Conservation (phyloP, 2,888 invertebrate genomes). For the Nemurella pictetii region DNA sequence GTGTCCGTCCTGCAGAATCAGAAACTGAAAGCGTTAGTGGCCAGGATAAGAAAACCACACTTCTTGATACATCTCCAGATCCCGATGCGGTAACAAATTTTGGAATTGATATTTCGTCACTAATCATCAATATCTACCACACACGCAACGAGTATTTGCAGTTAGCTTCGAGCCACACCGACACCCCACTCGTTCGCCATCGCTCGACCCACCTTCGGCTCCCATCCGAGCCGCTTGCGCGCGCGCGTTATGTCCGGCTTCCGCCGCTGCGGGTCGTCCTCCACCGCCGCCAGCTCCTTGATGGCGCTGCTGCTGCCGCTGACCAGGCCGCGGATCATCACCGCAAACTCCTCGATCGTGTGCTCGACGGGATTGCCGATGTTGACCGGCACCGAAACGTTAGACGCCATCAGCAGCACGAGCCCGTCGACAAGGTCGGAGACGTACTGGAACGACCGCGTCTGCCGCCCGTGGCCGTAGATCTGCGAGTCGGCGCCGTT, state of each 20-base stretch:
- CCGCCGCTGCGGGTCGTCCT: slow-evolving; percentile 95
- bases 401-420: slow-evolving; percentile 88
- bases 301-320: slow-evolving; percentile 89
- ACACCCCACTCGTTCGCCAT: too few species aligned
- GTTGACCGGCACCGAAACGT: slow-evolving; percentile 91
- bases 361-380: slow-evolving; percentile 98
- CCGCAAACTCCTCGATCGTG: slow-evolving; percentile 90
- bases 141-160: too few species aligned
- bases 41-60: too few species aligned
- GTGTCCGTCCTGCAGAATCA: too few species aligned
- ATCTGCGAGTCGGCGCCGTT: too few species aligned
- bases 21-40: too few species aligned
- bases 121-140: too few species aligned
- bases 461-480: slow-evolving; percentile 86
- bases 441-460: slow-evolving; percentile 97
- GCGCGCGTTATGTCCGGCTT: slow-evolving; percentile 93
- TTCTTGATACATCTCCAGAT: too few species aligned
- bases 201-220: slow-evolving; percentile 77
- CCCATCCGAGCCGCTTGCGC: slow-evolving; percentile 82
- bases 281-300: slow-evolving; percentile 79
- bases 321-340: slow-evolving; percentile 79
- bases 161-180: too few species aligned
- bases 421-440: slow-evolving; percentile 96
- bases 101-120: too few species aligned
- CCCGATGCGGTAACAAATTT: too few species aligned